phyloP scores from a whole-genome alignment of 2,797 vertebrate species.

The Enteromius treurensis region DNA sequence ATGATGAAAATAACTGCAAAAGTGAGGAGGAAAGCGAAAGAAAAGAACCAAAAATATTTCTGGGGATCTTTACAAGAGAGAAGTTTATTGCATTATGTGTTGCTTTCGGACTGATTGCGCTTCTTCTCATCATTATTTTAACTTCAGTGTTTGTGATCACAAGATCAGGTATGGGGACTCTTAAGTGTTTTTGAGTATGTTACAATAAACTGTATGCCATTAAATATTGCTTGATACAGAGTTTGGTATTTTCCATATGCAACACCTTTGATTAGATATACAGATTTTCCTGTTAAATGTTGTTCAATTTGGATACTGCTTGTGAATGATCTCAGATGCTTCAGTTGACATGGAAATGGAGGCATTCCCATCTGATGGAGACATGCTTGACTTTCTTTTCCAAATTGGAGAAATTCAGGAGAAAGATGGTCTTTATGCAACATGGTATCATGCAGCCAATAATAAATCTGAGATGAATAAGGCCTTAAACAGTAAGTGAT shows the following conservation, averaged over 20 bases:
- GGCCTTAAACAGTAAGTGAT: conserved; percentile 76
- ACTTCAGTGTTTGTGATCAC: conserved; percentile 57
- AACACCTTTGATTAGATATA: neutral
- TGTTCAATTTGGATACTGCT: neutral
- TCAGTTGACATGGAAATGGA: conserved; percentile 31
- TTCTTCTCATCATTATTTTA: conserved; percentile 60
- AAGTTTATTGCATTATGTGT: conserved; percentile 61
- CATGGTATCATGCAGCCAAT: conserved; percentile 85
- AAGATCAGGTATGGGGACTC: conserved; percentile 56
- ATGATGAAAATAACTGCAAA: conserved; percentile 7
- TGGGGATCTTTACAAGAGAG: conserved; percentile 59
- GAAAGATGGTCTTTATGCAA: conserved; percentile 79
- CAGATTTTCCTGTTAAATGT: neutral
- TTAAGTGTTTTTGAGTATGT: neutral
- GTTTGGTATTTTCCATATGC: neutral
- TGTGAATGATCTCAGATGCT: conserved; percentile 34
- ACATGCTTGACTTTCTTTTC: conserved; percentile 85
- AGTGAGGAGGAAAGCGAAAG: conserved; percentile 35
- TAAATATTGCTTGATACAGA: neutral
- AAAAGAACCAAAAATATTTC: conserved; percentile 30
- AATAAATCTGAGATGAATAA: conserved; percentile 74
- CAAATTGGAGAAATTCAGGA: conserved; percentile 72
- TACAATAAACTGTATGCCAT: neutral
- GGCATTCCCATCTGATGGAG: conserved; percentile 70
- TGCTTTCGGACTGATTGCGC: conserved; percentile 55